Evolutionary conservation across 1,140 invertebrate genomes (phyloP).

Genomic region (Drosophila cardini): DNA sequence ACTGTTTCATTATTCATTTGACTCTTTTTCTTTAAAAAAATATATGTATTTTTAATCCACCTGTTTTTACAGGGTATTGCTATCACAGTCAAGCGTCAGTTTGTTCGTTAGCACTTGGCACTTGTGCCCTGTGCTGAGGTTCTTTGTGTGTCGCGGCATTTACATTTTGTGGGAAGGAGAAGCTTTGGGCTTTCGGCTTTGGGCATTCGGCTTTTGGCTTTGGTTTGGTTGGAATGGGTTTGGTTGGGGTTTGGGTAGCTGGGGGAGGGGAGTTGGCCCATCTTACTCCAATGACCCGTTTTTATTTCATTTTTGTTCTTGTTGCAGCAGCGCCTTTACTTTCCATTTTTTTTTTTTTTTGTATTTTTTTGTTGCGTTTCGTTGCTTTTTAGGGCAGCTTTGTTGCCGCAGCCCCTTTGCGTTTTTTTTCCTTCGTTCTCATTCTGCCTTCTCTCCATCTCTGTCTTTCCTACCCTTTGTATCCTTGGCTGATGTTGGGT

Average conservation of each 20-base stretch:
- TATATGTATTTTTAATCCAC: too few relatives aligned
- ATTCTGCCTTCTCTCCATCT: neutral
- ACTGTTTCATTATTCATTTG: too few relatives aligned
- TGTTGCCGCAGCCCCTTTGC: slow-evolving; percentile 53
- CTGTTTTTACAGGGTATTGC: slow-evolving; percentile 2
- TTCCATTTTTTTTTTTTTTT: slow-evolving; percentile 30
- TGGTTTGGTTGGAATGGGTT: neutral
- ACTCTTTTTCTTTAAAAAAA: too few relatives aligned
- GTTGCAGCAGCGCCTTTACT: slow-evolving; percentile 42
- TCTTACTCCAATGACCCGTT: slow-evolving; percentile 81
- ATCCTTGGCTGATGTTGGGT: neutral
- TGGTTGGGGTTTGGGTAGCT: neutral
- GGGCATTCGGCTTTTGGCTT: neutral
- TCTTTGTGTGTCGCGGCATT: slow-evolving; percentile 39
- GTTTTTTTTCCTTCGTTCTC: slow-evolving; percentile 1
- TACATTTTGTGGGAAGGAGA: slow-evolving; percentile 24
- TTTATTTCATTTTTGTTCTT: slow-evolving; percentile 70
- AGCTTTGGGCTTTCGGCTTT: slow-evolving; percentile 2
- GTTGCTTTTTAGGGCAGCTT: slow-evolving; percentile 61
- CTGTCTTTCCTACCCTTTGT: neutral
- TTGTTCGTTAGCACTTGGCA: slow-evolving; percentile 4
- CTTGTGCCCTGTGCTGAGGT: slow-evolving; percentile 6
- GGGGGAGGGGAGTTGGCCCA: slow-evolving; percentile 19
- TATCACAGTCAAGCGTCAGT: neutral
- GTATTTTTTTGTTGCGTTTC: slow-evolving; percentile 25